Evolutionary conservation across 2,113 vertebrate genomes (phyloP).

Genomic region (Eidolon helvum): DNA sequence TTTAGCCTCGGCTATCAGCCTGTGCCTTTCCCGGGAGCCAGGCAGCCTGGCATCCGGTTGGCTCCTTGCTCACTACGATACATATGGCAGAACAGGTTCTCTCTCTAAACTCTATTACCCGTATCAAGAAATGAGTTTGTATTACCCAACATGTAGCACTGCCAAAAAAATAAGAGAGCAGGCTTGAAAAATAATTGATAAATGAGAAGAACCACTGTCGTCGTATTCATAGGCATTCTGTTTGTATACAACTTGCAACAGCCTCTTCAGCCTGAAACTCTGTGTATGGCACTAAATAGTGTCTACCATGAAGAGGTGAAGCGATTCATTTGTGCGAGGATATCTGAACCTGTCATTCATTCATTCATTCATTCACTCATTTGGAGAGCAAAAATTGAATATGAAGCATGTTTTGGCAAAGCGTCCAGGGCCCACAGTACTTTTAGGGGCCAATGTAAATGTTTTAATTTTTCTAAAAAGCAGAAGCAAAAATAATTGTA

Average conservation of each 20-base stretch:
- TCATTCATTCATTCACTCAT: neutral
- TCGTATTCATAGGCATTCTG: neutral
- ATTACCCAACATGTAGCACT: neutral
- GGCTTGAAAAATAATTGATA: slow-evolving; percentile 2
- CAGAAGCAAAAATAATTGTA: neutral
- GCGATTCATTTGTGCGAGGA: neutral
- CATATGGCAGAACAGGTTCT: accelerated
- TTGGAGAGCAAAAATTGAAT: neutral
- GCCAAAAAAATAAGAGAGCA: neutral
- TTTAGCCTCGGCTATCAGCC: neutral
- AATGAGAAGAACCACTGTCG: neutral
- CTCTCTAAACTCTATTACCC: neutral
- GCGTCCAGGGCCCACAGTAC: neutral
- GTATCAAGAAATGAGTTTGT: neutral
- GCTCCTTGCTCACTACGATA: neutral
- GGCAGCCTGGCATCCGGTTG: neutral
- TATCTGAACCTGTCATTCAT: neutral
- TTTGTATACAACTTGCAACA: neutral
- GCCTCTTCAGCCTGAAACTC: neutral
- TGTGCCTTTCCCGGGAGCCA: neutral
- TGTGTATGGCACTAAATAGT: neutral
- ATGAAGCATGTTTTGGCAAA: neutral
- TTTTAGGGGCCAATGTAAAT: neutral
- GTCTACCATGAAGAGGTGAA: neutral
- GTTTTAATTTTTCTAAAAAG: neutral